Conservation (phyloP, 2,888 invertebrate species). For the Napeogenes inachia region DNA sequence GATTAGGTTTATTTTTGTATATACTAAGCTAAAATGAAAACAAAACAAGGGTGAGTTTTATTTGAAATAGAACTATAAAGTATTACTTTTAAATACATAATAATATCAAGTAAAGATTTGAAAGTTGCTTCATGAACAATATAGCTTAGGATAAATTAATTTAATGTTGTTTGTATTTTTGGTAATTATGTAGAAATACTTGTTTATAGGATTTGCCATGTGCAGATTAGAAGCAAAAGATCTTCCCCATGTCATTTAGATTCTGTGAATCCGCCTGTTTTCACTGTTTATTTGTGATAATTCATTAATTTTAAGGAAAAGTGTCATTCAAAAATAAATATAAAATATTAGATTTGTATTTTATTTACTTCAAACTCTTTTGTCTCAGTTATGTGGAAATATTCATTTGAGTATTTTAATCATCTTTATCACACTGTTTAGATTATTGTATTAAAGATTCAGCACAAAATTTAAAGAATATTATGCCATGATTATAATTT, state of each 20-base stretch:
- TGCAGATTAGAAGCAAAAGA: slow-evolving; percentile 46
- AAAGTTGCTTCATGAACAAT: slow-evolving; percentile 1
- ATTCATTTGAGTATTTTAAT: too few species aligned
- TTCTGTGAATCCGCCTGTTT: slow-evolving; percentile 74
- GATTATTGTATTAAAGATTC: too few species aligned
- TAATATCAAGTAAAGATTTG: background rate
- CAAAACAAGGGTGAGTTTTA: slow-evolving; percentile 6
- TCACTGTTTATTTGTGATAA: slow-evolving; percentile 74
- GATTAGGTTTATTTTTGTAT: slow-evolving; percentile 14
- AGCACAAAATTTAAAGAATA: too few species aligned
- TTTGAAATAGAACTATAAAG: slow-evolving; percentile 4
- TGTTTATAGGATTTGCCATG: slow-evolving; percentile 42
- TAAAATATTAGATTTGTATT: slow-evolving; percentile 25
- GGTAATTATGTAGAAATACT: slow-evolving; percentile 12
- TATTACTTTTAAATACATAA: background rate
- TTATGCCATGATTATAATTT: too few species aligned
- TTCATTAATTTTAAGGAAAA: slow-evolving; percentile 57
- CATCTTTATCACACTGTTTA: too few species aligned
- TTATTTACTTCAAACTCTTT: background rate
- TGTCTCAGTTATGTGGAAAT: background rate
- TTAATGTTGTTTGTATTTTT: background rate
- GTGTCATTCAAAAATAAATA: slow-evolving; percentile 56
- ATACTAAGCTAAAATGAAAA: slow-evolving; percentile 18
- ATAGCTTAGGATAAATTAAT: background rate
- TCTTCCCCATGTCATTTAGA: slow-evolving; percentile 59